Conservation (phyloP, 2,888 invertebrate species). For the Eupithecia centaureata region DNA sequence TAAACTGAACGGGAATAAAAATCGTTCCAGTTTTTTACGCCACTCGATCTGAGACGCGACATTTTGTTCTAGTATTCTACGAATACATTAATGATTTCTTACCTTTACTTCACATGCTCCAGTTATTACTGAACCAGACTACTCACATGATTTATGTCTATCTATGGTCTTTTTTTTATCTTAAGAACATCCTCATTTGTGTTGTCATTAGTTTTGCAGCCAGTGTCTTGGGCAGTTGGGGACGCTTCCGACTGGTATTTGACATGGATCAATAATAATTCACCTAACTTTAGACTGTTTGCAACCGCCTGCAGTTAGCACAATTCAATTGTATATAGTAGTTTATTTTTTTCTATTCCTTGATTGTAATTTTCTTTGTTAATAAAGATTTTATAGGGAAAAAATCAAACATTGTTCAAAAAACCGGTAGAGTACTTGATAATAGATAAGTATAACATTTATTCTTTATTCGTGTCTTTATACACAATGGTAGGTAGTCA, state of each 20-base stretch:
- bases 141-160: constrained; percentile 21
- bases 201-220: neutral
- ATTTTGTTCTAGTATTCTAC: constrained; percentile 19
- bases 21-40: constrained; percentile 34
- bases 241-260: no score
- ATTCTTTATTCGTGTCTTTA: no score
- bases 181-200: constrained; percentile 4
- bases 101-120: constrained; percentile 29
- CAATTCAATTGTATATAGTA: no score
- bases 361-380: no score
- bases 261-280: no score
- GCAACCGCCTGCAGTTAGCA: no score
- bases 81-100: constrained; percentile 27
- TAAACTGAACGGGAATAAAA: constrained; percentile 15
- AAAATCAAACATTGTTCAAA: neutral
- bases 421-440: neutral
- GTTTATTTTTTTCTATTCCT: no score
- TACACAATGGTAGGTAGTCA: constrained; percentile 5
- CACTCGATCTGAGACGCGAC: constrained; percentile 11
- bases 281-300: no score
- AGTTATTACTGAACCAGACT: constrained; percentile 29
- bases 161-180: constrained; percentile 10
- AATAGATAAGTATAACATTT: no score
- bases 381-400: no score
- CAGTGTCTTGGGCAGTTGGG: no score